Base-by-base conservation (phyloP, 2,797 vertebrate genomes). In the Discoglossus pictus region DNA sequence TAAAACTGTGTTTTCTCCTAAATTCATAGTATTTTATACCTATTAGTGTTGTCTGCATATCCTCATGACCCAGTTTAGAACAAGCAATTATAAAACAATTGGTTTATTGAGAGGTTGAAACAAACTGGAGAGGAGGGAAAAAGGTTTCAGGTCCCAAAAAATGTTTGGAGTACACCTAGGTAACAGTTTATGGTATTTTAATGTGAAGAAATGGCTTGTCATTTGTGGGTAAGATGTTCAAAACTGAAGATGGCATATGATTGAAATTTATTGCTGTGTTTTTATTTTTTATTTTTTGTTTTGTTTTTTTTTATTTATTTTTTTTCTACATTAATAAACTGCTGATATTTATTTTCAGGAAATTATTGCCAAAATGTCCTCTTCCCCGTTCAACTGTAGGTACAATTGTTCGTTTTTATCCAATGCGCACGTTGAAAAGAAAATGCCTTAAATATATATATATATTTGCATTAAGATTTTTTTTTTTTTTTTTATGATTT, bases 301-400 rank as follows among this genome's bases (percentile, higher is more conserved):
- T 46, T 24, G 24, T 27, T 52, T 61, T 38, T 53, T 27, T 54
- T 58, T 10, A 34, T 24, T 50, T 35, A 44, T 35, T 20, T 27
- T 52, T 66, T 72, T 20, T 44, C 70, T 82, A 77, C 75, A 81
- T 78, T 82, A 92, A 91, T 89, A 92, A 94, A 89, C 83, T 91
- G 82, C 87, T 80, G 88, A 88, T 93, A 89, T 93, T 91, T 90
- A 91, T 91, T 93, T 94, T 87, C 90, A 93, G 92, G 91, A 88
- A 87, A 91, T 86, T 90, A 88, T 89, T 91, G 88, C 89, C 68
- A 93, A 91, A 80, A 89, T 90, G 86, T 82, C 85, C 89, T 88
- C 89, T 90, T 88, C 89, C 87, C 88, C 89, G 86, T 92, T 87
- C 91, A 92, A 93, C 91, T 94, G 91, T 93, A 94, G 93, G 93